phyloP scores from a whole-genome alignment of 2,888 invertebrate genomes.

The Stenoptilia bipunctidactyla region DNA sequence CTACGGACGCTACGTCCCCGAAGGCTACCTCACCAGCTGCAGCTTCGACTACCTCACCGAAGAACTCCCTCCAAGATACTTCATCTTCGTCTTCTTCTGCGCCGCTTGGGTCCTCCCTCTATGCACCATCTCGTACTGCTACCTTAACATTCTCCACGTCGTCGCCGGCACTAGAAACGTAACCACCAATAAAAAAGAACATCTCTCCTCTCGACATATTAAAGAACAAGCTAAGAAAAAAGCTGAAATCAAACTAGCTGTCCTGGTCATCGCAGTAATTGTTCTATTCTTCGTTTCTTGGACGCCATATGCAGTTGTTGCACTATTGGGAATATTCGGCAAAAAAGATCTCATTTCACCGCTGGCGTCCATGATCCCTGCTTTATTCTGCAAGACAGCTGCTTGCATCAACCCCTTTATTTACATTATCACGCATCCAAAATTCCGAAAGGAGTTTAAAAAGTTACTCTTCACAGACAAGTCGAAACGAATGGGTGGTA shows the following conservation, averaged over 20 bases:
- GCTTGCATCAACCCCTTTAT: conserved; percentile 86
- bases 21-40: conserved; percentile 87
- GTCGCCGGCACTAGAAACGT: conserved; percentile 69
- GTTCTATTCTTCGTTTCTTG: conserved; percentile 83
- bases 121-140: conserved; percentile 78
- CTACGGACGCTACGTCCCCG: conserved; percentile 83
- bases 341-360: conserved; percentile 76
- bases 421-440: conserved; percentile 84
- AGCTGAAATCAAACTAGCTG: conserved; percentile 79
- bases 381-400: conserved; percentile 84
- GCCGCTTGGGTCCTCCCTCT: conserved; percentile 84
- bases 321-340: conserved; percentile 80
- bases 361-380: conserved; percentile 80
- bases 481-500: conserved; percentile 45
- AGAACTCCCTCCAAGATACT: conserved; percentile 71
- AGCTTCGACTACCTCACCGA: conserved; percentile 87
- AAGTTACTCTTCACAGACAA: conserved; percentile 51
- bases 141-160: conserved; percentile 76
- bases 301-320: conserved; percentile 85
- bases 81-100: conserved; percentile 81
- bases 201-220: conserved; percentile 66
- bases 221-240: conserved; percentile 75
- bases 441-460: conserved; percentile 75
- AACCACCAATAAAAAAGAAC: conserved; percentile 51
- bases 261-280: conserved; percentile 77